Evolutionary conservation across 2,797 vertebrate genomes (phyloP), one percentile per base, ranked within the genome.

Genomic region (Chloroceryle amazona): DNA sequence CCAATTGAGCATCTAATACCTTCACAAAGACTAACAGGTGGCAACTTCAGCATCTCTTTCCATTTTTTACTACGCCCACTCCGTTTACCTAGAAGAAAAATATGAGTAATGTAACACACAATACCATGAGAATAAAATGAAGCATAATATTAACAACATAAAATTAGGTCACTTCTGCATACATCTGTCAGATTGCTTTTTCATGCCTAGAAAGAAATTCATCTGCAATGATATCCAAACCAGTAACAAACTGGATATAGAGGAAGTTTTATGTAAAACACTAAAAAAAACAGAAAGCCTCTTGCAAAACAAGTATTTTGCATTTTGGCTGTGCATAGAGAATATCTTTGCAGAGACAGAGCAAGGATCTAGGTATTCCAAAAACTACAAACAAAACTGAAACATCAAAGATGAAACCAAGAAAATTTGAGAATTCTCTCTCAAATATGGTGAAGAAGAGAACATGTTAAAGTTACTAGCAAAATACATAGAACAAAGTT

Each of bases 41-140:
- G 99, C 72, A 99, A 98, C 97, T 99, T 99, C 39, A 99, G 97
- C 98, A 99, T 99, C 97, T 99, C 99, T 97, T 96, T 99, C 99
- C 99, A 99, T 98, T 99, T 99, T 96, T 99, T 99, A 96, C 99
- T 99, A 84, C 99, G 99, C 9, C 99, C 99, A 68, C 98, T 99
- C 96, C 98, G 98, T 95, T 99, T 99, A 89, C 98, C 99, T 99
- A 58, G 55, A 89, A 90, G 29, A 91, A 74, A 92, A 94, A 73
- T 8, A 81, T 4, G 16, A 86, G 31, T 26, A 73, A 71, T 25
- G n/a, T 87, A 86, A 70, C 94, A 66, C 60, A 81, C 15, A 46
- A 68, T 5, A 35, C 6, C 17, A 11, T 35, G 49, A 75, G 31
- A 74, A 60, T 49, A 80, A 76, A 73, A 39, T 13, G 10, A 71